Evolutionary conservation across 1,140 invertebrate genomes (phyloP).

Genomic region (Euwallacea fornicatus): DNA sequence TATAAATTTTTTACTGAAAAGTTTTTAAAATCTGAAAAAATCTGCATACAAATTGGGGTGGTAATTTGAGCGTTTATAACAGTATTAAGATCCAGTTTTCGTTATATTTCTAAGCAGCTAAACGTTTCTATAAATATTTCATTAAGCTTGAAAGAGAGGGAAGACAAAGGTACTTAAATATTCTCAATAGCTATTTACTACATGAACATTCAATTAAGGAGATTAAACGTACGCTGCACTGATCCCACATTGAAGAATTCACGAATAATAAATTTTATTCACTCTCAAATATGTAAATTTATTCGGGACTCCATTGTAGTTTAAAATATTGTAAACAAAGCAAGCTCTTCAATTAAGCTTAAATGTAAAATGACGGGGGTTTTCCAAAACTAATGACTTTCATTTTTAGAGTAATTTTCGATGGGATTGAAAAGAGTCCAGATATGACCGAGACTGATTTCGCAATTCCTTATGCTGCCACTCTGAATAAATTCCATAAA

Average conservation of each 20-base stretch:
- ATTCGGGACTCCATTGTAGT: neutral
- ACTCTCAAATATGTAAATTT: neutral
- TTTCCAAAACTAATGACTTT: neutral
- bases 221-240: neutral
- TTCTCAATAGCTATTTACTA: no score
- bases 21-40: neutral
- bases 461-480: conserved; percentile 61
- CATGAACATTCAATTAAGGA: neutral
- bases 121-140: no score
- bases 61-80: no score
- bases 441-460: conserved; percentile 54
- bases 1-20: no score
- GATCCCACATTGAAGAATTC: neutral
- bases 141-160: no score
- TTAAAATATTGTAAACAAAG: conserved; percentile 1
- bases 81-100: no score
- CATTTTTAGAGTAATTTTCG: conserved; percentile 61
- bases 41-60: neutral
- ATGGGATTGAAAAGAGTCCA: conserved; percentile 61
- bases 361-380: no score
- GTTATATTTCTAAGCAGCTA: no score
- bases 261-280: neutral
- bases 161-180: no score
- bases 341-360: no score
- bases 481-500: conserved; percentile 61